Percentiles rank a stretch among this genome's conserved stretches.
phyloP scores from a whole-genome alignment of 2,113 vertebrate species.

The Peromyscus maniculatus region DNA sequence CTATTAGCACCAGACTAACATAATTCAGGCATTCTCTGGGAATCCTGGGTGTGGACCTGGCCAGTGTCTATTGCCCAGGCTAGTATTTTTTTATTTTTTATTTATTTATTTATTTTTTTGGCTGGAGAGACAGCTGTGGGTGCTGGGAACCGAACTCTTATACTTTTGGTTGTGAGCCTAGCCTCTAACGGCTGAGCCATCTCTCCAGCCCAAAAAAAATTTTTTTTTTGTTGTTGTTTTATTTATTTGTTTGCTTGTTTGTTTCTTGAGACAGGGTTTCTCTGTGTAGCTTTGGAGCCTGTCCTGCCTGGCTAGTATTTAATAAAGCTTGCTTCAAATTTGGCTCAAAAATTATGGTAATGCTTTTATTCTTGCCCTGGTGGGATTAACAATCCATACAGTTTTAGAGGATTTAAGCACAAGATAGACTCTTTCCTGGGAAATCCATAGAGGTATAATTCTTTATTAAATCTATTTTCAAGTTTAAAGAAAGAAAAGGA shows the following conservation, averaged over 20 bases:
- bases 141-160: no score
- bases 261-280: no score
- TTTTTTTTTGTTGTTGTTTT: no score
- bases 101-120: no score
- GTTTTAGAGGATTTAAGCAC: background rate
- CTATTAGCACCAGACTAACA: background rate
- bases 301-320: background rate
- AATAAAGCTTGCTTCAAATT: background rate
- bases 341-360: background rate
- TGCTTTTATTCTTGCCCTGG: background rate
- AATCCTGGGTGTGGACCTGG: background rate
- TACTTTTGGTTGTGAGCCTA: no score
- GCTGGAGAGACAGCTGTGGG: no score
- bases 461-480: conserved; percentile 62
- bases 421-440: background rate
- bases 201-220: no score
- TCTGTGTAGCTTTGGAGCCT: no score
- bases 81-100: background rate
- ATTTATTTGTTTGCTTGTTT: no score
- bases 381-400: background rate
- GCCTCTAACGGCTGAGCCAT: no score
- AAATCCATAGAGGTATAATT: conserved; percentile 39
- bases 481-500: conserved; percentile 13
- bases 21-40: background rate
- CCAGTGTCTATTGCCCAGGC: background rate